Base-by-base conservation (phyloP, 2,113 vertebrate species). In the Hemibagrus wyckioides region DNA sequence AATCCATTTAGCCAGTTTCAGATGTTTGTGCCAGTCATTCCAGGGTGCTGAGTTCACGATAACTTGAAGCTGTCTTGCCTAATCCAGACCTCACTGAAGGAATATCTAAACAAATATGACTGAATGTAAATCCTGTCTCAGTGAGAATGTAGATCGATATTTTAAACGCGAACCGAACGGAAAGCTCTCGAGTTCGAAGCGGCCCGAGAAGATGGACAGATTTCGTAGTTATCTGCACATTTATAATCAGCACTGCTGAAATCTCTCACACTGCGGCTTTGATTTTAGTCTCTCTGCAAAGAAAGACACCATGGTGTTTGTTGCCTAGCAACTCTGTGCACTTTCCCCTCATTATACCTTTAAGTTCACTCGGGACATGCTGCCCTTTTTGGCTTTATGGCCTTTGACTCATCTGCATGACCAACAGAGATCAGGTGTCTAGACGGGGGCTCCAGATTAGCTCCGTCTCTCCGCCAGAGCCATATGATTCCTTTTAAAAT, bases 241-340 rank as follows among this genome's bases (percentile, higher is more conserved):
- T 2, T 17, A 25, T 11, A 85, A 85, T 56, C 23, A 44, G 75
- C 36, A 44, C 11, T 28, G 41, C 28, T 44, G 44, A 41, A 69
- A 77, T 61, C 50, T 77, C 30, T 50, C 41, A 50, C 41, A 23
- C 48, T 77, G n/a, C 56, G 23, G 23, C 33, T 54, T 84, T 50
- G 73, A 57, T 63, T 61, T 50, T 25, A 79, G 10, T 50, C 6
- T 71, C 48, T 54, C 65, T 48, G 28, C 71, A 44, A 8, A 25
- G 36, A 19, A 30, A 9, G 41, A 79, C 39, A 48, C 69, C 54
- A 23, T 85, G 17, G 59, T 77, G 56, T 50, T 79, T 79, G 84
- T 85, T 85, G 73, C 84, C n/a, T 63, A 76, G 84, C 84, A 85
- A 85, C 84, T 44, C 19, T 17, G 6, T 77, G 84, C 84, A 85